These are phyloP conservation scores for Scolopax mira DNA, from an alignment of 2,113 vertebrate genomes.

Conservation along the genomic window DNA sequence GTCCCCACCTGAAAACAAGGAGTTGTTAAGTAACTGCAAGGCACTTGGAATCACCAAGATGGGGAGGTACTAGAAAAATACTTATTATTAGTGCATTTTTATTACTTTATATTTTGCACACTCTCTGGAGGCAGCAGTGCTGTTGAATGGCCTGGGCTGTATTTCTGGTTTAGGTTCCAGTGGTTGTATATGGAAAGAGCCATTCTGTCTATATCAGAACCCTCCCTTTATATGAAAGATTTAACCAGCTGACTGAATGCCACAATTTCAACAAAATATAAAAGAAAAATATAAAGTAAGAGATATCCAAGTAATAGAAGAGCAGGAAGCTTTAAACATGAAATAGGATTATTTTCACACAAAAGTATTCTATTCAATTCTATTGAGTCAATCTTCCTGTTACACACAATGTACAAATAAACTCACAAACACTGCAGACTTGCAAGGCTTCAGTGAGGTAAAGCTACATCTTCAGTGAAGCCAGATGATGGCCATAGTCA, in stretches of 20 bases:
- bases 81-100: not conserved
- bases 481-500: not conserved
- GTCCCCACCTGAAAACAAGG: not conserved
- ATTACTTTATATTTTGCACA: not conserved
- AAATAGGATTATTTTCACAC: conserved; percentile 32
- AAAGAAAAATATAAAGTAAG: not conserved
- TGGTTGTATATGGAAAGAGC: not conserved
- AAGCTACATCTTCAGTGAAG: not conserved
- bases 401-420: not conserved
- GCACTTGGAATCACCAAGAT: not conserved
- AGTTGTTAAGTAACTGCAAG: not conserved
- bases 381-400: not conserved
- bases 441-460: not conserved
- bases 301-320: not conserved
- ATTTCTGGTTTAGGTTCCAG: not conserved
- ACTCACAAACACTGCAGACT: not conserved
- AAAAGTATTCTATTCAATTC: not conserved
- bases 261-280: not conserved
- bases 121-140: not conserved
- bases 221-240: not conserved
- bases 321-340: conserved; percentile 26
- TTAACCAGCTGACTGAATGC: not conserved
- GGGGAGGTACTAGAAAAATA: not conserved
- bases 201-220: not conserved
- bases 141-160: not conserved